A percentile compares a stretch with the other conserved stretches of the same genome.
Evolutionary conservation across 2,113 vertebrate species (phyloP).

Genomic region (Semicossyphus pulcher): DNA sequence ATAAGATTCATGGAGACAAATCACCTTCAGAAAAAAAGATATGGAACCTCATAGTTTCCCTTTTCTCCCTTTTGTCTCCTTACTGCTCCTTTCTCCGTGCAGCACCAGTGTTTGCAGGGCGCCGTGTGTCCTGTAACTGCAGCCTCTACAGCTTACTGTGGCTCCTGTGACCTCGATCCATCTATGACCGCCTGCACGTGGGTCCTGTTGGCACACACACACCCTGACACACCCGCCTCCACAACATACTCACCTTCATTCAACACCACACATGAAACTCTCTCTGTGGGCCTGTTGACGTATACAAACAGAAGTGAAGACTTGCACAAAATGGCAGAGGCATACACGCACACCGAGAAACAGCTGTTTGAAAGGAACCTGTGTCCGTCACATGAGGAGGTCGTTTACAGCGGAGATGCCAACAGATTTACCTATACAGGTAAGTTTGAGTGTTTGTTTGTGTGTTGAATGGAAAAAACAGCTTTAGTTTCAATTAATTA

Average conservation of each 20-base stretch:
- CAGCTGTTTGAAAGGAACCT: constrained; percentile 35
- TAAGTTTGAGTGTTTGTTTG: constrained; percentile 62
- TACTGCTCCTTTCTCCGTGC: constrained; percentile 43
- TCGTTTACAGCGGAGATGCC: constrained; percentile 80
- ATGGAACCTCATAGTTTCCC: background rate
- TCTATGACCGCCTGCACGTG: constrained; percentile 82
- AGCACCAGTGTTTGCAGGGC: constrained; percentile 82
- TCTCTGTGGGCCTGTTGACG: background rate
- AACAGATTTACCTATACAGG: constrained; percentile 85
- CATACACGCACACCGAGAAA: background rate
- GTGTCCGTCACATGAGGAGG: constrained; percentile 85
- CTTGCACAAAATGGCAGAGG: constrained; percentile 35
- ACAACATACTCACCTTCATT: constrained; percentile 24
- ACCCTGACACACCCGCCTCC: background rate
- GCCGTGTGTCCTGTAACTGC: constrained; percentile 84
- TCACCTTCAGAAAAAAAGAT: too few relatives aligned
- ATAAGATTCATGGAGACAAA: too few relatives aligned
- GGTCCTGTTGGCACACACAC: constrained; percentile 55
- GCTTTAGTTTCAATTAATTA: too few relatives aligned
- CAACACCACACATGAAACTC: constrained; percentile 6
- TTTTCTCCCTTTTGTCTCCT: background rate
- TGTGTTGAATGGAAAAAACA: background rate
- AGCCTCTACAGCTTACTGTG: constrained; percentile 84
- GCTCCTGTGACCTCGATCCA: constrained; percentile 88
- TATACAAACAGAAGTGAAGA: constrained; percentile 27